Evolutionary conservation across 2,797 vertebrate genomes (phyloP), one percentile per base, ranked within the genome.

Genomic region (Myoxocephalus aenaeus): DNA sequence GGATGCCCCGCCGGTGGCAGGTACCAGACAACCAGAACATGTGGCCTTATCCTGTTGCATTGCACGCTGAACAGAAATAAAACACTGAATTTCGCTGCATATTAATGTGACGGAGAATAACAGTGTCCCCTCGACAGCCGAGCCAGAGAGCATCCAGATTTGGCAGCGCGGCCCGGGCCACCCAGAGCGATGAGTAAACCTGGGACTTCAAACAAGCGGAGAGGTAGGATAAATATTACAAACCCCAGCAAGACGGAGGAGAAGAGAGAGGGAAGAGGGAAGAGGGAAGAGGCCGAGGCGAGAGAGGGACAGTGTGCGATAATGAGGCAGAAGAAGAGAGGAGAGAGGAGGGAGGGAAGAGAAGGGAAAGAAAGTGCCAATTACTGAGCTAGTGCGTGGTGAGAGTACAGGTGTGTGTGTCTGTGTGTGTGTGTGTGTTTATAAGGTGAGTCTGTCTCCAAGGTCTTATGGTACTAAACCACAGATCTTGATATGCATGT

Each of bases 181-280:
- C 92, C 91, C 91, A 91, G 81, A 77, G 79, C 58, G 88, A 87
- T 86, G 85, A 90, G 81, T 89, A 89, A 89, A 85, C 79, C 74
- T 20, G 58, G 20, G 40, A 81, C 20, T 72, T 87, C 79, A 91
- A 88, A 89, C 80, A 89, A 85, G 65, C 54, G 40, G 64, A 85
- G 80, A 84, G 59, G 75, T 64, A 85, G 88, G 62, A 86, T 86
- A 84, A 88, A 90, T 89, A 87, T 75, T 85, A 77, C 80, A 82
- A 83, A 82, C 29, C 44, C 42, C 18, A 20, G 70, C 17, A 10
- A 61, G 63, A 70, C 15, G 3, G 42, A 82, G 15, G 78, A 80
- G 71, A 73, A 29, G 36, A 72, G 71, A 73, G 77, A 70, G 1
- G 0, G 7, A 77, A 56, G 58, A 78, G 62, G 44, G n/a, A n/a